phyloP scores from a whole-genome alignment of 2,888 invertebrate species.

The Brenthis hecate region DNA sequence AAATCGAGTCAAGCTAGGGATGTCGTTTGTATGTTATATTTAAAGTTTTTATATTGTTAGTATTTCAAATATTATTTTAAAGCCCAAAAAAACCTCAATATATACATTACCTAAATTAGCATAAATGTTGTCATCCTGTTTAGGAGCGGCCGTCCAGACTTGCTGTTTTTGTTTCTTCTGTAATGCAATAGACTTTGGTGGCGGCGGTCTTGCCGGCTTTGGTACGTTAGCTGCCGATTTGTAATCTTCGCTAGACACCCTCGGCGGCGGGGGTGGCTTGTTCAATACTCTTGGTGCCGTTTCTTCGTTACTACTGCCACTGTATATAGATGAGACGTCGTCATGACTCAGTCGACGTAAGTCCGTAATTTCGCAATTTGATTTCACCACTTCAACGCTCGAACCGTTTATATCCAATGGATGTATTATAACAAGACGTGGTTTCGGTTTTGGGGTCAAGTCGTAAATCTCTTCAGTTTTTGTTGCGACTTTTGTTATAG shows the following conservation, averaged over 20 bases:
- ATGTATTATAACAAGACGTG: slow-evolving; percentile 92
- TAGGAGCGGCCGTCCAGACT: slow-evolving; percentile 66
- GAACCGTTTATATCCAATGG: slow-evolving; percentile 92
- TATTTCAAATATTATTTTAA: neutral
- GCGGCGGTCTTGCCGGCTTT: slow-evolving; percentile 88
- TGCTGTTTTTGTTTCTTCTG: slow-evolving; percentile 84
- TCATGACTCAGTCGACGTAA: slow-evolving; percentile 72
- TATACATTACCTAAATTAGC: slow-evolving; percentile 88
- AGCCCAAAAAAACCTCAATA: neutral
- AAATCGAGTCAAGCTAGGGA: no score
- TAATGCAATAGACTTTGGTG: slow-evolving; percentile 86
- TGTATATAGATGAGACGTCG: slow-evolving; percentile 81
- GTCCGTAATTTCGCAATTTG: slow-evolving; percentile 71
- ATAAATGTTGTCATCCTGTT: slow-evolving; percentile 85
- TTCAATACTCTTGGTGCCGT: slow-evolving; percentile 69
- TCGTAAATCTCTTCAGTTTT: slow-evolving; percentile 82
- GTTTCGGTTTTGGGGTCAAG: slow-evolving; percentile 85
- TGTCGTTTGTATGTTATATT: no score
- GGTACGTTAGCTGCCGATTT: slow-evolving; percentile 77
- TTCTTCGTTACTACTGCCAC: slow-evolving; percentile 68
- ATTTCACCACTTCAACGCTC: slow-evolving; percentile 89
- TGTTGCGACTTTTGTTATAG: slow-evolving; percentile 73
- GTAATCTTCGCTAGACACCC: slow-evolving; percentile 76
- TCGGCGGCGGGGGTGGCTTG: slow-evolving; percentile 91
- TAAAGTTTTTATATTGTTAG: neutral